A percentile compares a stretch with the other conserved stretches of the same genome.
Evolutionary conservation across 2,797 vertebrate genomes (phyloP).

Genomic region (Myotis planiceps): DNA sequence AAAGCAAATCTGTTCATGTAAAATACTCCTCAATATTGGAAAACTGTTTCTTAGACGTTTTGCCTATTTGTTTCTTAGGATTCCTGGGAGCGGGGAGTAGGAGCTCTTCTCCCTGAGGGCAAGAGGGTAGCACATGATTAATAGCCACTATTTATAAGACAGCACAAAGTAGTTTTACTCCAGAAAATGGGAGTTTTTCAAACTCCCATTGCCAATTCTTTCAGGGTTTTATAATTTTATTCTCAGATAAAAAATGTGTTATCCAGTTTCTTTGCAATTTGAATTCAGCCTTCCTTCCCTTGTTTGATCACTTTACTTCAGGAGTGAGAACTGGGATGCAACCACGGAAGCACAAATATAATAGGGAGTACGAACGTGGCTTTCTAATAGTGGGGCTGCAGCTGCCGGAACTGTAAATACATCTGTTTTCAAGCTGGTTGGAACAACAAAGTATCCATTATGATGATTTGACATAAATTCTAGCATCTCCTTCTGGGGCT

Average conservation of each 20-base stretch:
- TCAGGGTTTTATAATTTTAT: background rate
- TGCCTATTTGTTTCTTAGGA: background rate
- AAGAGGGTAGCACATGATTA: background rate
- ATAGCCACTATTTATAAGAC: background rate
- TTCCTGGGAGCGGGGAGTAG: background rate
- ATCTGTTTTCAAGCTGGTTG: slow-evolving; percentile 85
- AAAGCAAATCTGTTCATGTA: background rate
- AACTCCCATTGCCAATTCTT: background rate
- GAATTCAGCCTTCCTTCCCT: slow-evolving; percentile 53
- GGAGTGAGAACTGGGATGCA: slow-evolving; percentile 76
- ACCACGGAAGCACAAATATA: slow-evolving; percentile 73
- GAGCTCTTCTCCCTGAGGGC: background rate
- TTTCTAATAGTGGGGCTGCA: slow-evolving; percentile 84
- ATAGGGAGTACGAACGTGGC: slow-evolving; percentile 78
- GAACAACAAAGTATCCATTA: slow-evolving; percentile 85
- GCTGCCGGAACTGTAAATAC: slow-evolving; percentile 87
- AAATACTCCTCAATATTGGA: background rate
- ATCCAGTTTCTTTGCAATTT: background rate
- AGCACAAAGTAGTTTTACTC: background rate
- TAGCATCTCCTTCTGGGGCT: slow-evolving; percentile 85
- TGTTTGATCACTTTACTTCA: slow-evolving; percentile 71
- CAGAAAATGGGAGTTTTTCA: background rate
- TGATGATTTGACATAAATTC: slow-evolving; percentile 84
- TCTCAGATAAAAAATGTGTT: background rate
- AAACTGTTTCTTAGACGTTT: background rate